Evolutionary conservation across 2,113 vertebrate species (phyloP).

Genomic region (Chaetodon auriga): DNA sequence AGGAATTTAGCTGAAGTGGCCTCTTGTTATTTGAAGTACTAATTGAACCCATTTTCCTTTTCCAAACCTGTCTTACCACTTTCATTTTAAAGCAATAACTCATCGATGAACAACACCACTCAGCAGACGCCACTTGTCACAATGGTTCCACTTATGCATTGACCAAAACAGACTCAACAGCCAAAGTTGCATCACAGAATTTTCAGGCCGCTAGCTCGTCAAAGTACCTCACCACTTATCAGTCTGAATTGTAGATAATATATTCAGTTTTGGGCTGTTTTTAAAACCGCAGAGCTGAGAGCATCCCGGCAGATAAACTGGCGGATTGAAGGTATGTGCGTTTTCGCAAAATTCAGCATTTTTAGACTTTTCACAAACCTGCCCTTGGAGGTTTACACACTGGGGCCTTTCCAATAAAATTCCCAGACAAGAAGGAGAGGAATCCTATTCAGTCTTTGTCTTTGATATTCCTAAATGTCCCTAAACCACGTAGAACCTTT

Average conservation of each 20-base stretch:
- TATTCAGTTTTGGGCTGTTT: constrained; percentile 45
- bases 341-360: not conserved
- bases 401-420: constrained; percentile 27
- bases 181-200: constrained; percentile 61
- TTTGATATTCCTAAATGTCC: constrained; percentile 66
- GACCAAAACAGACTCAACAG: constrained; percentile 83
- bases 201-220: constrained; percentile 57
- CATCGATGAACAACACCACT: constrained; percentile 80
- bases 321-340: constrained; percentile 21
- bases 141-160: constrained; percentile 78
- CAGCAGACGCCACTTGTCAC: constrained; percentile 77
- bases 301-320: constrained; percentile 22
- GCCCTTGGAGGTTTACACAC: constrained; percentile 20
- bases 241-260: constrained; percentile 58
- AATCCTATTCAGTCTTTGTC: constrained; percentile 47
- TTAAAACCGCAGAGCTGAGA: constrained; percentile 19
- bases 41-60: constrained; percentile 85
- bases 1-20: constrained; percentile 82
- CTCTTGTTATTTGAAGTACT: constrained; percentile 84
- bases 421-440: constrained; percentile 35
- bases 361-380: constrained; percentile 7
- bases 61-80: constrained; percentile 78
- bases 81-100: constrained; percentile 86
- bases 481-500: constrained; percentile 61
- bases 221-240: constrained; percentile 60